Evolutionary conservation across 92 coral and sea anemone species (phyloP).

Genomic region (Epizoanthus ramosus): DNA sequence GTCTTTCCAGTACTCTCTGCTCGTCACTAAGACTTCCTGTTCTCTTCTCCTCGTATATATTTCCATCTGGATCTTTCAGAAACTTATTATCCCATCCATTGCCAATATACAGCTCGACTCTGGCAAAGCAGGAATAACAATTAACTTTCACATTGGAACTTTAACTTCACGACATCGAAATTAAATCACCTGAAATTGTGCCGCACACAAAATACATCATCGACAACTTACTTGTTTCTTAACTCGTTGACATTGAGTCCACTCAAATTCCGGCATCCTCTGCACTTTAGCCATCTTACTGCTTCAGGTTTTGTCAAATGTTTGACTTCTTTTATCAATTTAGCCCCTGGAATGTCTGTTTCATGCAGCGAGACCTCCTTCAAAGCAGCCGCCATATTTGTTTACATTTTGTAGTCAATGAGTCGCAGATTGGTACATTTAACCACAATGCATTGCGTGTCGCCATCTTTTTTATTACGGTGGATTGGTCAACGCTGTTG

Average conservation of each 20-base stretch:
- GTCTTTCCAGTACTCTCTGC: too few relatives aligned
- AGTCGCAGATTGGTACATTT: constrained; percentile 19
- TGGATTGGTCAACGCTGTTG: too few relatives aligned
- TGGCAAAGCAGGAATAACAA: too few relatives aligned
- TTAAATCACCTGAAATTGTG: constrained; percentile 20
- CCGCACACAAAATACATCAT: constrained; percentile 13
- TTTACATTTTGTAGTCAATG: not conserved
- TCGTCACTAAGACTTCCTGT: not conserved
- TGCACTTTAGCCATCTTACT: constrained; percentile 24
- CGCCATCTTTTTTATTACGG: constrained; percentile 30
- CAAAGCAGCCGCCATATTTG: constrained; percentile 36
- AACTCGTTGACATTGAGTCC: not conserved
- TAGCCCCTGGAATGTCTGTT: constrained; percentile 37
- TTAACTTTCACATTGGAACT: constrained; percentile 1
- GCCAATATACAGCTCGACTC: too few relatives aligned
- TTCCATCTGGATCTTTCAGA: not conserved
- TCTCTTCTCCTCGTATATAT: constrained; percentile 7
- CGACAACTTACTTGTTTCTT: constrained; percentile 23
- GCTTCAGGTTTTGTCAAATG: constrained; percentile 23
- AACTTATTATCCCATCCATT: too few relatives aligned
- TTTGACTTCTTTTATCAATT: constrained; percentile 4
- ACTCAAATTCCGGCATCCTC: constrained; percentile 32
- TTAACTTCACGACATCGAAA: constrained; percentile 11
- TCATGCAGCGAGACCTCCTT: constrained; percentile 7
- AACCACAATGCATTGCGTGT: constrained; percentile 5